A percentile compares a stretch with the other conserved stretches of the same genome.
phyloP scores from a whole-genome alignment of 2,888 invertebrate genomes.

The Sphinx pinastri region DNA sequence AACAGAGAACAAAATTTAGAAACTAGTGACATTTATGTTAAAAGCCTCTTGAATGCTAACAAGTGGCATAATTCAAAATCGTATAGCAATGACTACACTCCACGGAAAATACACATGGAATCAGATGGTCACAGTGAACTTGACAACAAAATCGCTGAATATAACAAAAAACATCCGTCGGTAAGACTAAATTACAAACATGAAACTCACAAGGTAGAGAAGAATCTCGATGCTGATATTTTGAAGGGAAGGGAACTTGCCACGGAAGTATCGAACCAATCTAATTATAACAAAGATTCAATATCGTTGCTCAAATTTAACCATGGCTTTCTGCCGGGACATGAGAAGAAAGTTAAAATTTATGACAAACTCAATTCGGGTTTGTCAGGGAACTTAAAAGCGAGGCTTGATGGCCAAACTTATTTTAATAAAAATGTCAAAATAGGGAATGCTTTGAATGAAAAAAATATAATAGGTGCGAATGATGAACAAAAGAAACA shows the following conservation, averaged over 20 bases:
- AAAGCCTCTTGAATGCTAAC: slow-evolving; percentile 58
- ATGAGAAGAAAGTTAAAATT: slow-evolving; percentile 41
- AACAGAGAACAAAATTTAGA: slow-evolving; percentile 36
- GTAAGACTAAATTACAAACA: slow-evolving; percentile 61
- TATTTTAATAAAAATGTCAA: slow-evolving; percentile 65
- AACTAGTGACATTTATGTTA: slow-evolving; percentile 54
- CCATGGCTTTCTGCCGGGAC: slow-evolving; percentile 60
- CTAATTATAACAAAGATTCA: slow-evolving; percentile 51
- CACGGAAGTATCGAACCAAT: slow-evolving; percentile 60
- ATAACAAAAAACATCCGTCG: slow-evolving; percentile 53
- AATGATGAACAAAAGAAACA: slow-evolving; percentile 58
- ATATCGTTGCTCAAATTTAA: slow-evolving; percentile 68
- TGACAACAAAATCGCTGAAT: slow-evolving; percentile 46
- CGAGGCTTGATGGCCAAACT: slow-evolving; percentile 36
- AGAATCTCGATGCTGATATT: slow-evolving; percentile 49
- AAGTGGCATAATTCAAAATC: slow-evolving; percentile 76
- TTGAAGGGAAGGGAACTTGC: slow-evolving; percentile 58
- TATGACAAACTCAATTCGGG: slow-evolving; percentile 33
- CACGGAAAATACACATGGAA: slow-evolving; percentile 57
- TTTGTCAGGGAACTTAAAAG: slow-evolving; percentile 33
- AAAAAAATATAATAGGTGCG: slow-evolving; percentile 58
- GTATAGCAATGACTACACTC: slow-evolving; percentile 66
- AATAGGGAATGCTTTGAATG: slow-evolving; percentile 73
- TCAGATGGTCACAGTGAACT: slow-evolving; percentile 40
- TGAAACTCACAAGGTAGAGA: slow-evolving; percentile 48